Evolutionary conservation across 2,797 vertebrate genomes (phyloP).

Genomic region (Poecilia wingei): DNA sequence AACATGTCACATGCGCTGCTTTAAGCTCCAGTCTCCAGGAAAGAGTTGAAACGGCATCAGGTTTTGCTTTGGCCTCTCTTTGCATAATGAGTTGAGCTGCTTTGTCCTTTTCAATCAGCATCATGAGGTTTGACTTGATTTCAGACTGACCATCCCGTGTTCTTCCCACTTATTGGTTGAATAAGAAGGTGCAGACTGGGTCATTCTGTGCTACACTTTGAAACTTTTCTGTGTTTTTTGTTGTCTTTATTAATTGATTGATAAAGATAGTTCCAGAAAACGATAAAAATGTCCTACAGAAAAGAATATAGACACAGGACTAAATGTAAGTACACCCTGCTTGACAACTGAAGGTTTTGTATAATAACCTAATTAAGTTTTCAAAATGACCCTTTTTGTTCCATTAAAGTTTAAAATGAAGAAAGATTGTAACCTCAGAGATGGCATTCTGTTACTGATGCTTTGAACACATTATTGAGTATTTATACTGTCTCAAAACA

Average conservation of each 20-base stretch:
- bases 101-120: not conserved
- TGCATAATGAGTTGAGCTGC: conserved; percentile 11
- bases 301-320: not conserved
- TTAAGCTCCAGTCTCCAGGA: conserved; percentile 15
- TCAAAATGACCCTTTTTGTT: not conserved
- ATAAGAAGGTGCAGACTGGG: not conserved
- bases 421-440: no score
- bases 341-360: not conserved
- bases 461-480: no score
- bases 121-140: not conserved
- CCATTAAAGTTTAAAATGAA: no score
- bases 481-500: no score
- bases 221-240: not conserved
- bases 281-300: not conserved
- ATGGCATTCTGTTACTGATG: no score
- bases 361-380: not conserved
- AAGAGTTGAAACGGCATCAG: conserved; percentile 33
- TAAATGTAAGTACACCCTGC: not conserved
- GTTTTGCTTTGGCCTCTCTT: conserved; percentile 12
- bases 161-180: not conserved
- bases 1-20: conserved; percentile 4
- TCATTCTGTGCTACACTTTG: not conserved
- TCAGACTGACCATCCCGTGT: not conserved
- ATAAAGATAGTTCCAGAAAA: not conserved
- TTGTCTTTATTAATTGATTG: not conserved